Conservation (phyloP, 1,140 invertebrate species). For the Papilio glaucus region DNA sequence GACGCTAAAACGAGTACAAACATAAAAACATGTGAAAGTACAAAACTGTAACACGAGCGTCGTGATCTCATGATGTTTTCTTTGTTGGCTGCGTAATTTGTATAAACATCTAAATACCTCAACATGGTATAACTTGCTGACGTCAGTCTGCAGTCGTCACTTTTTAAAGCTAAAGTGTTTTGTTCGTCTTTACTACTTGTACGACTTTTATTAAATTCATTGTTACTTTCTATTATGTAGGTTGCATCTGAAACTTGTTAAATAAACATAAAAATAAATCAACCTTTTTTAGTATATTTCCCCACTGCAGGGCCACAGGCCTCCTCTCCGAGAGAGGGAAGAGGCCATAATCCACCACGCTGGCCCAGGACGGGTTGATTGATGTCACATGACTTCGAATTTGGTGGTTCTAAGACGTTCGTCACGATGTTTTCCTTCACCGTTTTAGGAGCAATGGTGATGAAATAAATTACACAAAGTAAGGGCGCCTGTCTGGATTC, state of each 20-base stretch:
- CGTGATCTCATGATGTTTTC: not conserved
- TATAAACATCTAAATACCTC: slow-evolving; percentile 1
- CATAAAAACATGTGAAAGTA: slow-evolving; percentile 6
- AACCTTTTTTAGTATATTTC: no score
- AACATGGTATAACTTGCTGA: not conserved
- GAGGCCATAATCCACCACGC: no score
- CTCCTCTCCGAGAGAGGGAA: no score
- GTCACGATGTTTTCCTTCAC: no score
- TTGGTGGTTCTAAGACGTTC: no score
- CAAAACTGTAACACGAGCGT: not conserved
- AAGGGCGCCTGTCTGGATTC: no score
- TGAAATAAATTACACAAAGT: no score
- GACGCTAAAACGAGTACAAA: not conserved
- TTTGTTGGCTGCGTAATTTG: slow-evolving; percentile 18
- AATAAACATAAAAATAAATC: not conserved
- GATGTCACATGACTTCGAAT: no score
- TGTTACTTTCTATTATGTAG: not conserved
- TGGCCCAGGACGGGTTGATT: no score
- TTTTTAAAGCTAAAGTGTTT: not conserved
- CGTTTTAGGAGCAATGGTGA: no score
- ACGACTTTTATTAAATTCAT: not conserved
- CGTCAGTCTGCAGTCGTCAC: not conserved
- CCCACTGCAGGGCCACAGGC: no score
- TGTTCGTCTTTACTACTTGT: not conserved
- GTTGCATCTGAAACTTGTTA: not conserved